Evolutionary conservation across 2,113 vertebrate genomes (phyloP).

Genomic region (Grantiella picta): DNA sequence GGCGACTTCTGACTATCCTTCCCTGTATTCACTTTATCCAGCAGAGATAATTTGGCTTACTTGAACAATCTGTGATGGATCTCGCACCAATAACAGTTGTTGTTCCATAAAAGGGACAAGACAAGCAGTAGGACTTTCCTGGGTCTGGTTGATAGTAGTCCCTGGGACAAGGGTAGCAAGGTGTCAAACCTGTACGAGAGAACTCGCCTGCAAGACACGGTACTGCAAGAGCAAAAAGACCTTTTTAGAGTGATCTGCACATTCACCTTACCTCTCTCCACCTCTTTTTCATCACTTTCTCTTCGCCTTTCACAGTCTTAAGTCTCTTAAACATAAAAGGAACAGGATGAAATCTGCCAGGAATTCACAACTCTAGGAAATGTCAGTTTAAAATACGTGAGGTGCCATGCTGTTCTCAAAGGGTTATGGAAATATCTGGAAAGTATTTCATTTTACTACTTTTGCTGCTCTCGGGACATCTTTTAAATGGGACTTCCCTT

Average conservation of each 20-base stretch:
- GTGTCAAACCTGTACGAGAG: conserved; percentile 91
- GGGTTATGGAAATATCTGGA: neutral
- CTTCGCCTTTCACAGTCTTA: neutral
- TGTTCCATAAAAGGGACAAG: conserved; percentile 96
- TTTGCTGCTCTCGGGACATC: neutral
- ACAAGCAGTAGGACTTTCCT: conserved; percentile 93
- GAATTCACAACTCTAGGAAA: neutral
- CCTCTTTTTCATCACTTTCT: neutral
- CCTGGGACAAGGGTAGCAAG: conserved; percentile 91
- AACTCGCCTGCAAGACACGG: conserved; percentile 90
- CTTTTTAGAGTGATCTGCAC: neutral
- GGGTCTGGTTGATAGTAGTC: conserved; percentile 95
- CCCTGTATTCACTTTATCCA: neutral
- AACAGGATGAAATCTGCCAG: neutral
- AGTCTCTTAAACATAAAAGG: neutral
- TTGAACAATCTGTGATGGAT: conserved; percentile 93
- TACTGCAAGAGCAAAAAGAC: conserved; percentile 71
- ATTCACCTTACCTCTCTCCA: no score
- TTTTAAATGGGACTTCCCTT: neutral
- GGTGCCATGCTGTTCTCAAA: neutral
- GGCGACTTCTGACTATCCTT: neutral
- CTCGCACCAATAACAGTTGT: conserved; percentile 85
- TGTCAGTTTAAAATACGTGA: neutral
- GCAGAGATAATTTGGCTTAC: conserved; percentile 71
- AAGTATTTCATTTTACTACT: neutral